Conservation (phyloP, 2,113 vertebrate species). For the Caretta caretta region DNA sequence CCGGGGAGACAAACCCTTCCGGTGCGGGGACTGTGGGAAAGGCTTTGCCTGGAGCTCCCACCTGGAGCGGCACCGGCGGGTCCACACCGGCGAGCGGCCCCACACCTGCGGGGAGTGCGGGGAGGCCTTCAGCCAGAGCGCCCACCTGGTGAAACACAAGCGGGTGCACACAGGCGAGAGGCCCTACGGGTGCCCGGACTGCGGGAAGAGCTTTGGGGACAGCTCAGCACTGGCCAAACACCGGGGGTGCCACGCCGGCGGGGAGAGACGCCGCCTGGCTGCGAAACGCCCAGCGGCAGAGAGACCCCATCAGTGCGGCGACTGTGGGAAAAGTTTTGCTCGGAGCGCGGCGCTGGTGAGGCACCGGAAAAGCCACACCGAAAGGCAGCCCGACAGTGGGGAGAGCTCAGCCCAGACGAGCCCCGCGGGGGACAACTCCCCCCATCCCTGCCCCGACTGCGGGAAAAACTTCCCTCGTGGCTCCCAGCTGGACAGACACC, state of each 20-base stretch:
- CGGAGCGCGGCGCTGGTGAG: conserved; percentile 75
- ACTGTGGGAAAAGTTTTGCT: conserved; percentile 85
- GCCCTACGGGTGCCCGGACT: conserved; percentile 80
- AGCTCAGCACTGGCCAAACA: conserved; percentile 82
- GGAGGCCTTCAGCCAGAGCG: conserved; percentile 80
- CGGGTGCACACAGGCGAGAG: conserved; percentile 80
- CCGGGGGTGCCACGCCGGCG: conserved; percentile 78
- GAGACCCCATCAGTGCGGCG: conserved; percentile 81
- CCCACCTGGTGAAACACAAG: conserved; percentile 83
- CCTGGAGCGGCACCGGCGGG: conserved; percentile 93
- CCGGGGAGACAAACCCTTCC: conserved; percentile 92
- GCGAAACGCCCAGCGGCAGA: not conserved
- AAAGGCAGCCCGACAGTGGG: conserved; percentile 85
- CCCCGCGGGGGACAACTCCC: conserved; percentile 83
- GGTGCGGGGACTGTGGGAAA: conserved; percentile 94
- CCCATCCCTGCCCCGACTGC: conserved; percentile 77
- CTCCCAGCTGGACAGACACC: conserved; percentile 73
- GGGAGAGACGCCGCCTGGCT: not conserved
- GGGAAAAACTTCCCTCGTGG: conserved; percentile 60
- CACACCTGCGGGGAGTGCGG: conserved; percentile 86
- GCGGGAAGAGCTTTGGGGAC: conserved; percentile 81
- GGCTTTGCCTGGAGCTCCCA: conserved; percentile 94
- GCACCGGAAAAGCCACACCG: conserved; percentile 83
- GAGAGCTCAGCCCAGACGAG: conserved; percentile 87
- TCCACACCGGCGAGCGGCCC: conserved; percentile 93